A percentile compares a stretch with the other conserved stretches of the same genome.
Evolutionary conservation across 2,888 invertebrate species (phyloP).

Genomic region (Doris montereyensis): DNA sequence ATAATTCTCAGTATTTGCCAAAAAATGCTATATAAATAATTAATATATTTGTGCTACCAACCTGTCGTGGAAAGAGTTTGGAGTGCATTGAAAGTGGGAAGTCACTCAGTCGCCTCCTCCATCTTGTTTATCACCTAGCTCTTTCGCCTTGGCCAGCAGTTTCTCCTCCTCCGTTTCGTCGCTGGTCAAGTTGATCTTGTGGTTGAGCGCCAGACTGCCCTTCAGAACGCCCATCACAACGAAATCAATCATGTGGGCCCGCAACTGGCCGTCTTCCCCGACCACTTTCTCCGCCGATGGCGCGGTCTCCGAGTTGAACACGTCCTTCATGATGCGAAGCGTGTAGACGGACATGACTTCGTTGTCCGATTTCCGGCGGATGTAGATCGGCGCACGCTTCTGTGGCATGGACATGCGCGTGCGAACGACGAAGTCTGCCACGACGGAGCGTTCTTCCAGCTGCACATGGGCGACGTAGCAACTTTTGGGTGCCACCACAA

Average conservation of each 20-base stretch:
- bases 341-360: conserved; percentile 35
- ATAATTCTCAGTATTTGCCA: too few relatives aligned
- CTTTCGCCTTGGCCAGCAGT: background rate
- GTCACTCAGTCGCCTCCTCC: too few relatives aligned
- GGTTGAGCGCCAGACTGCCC: conserved; percentile 33
- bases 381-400: conserved; percentile 41
- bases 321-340: conserved; percentile 33
- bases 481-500: conserved; percentile 42
- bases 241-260: conserved; percentile 20
- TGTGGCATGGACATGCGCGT: conserved; percentile 42
- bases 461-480: conserved; percentile 44
- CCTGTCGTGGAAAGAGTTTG: too few relatives aligned
- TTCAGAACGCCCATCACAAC: conserved; percentile 27
- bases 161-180: conserved; percentile 30
- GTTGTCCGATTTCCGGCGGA: conserved; percentile 35
- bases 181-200: conserved; percentile 30
- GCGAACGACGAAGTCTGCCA: conserved; percentile 41
- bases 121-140: too few relatives aligned
- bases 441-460: conserved; percentile 42
- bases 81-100: too few relatives aligned
- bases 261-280: background rate
- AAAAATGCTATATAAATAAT: too few relatives aligned
- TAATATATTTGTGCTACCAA: too few relatives aligned
- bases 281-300: background rate
- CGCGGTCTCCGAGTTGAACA: conserved; percentile 12